phyloP scores from a whole-genome alignment of 1,140 invertebrate genomes.

The Chironomus striatipennis region DNA sequence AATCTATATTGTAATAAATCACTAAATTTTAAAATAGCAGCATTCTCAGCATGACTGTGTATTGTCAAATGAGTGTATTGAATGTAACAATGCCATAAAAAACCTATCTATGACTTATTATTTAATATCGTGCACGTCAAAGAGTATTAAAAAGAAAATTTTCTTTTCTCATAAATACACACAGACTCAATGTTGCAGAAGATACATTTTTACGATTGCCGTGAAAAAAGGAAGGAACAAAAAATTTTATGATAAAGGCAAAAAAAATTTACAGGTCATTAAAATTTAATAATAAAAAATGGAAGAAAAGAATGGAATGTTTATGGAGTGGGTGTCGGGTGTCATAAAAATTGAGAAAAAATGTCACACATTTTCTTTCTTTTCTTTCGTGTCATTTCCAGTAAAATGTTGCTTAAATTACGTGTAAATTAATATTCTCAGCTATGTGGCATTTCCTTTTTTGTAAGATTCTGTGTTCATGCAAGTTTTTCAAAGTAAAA shows the following conservation, averaged over 20 bases:
- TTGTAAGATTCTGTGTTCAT: too few species aligned
- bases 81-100: not conserved
- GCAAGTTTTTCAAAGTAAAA: too few species aligned
- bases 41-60: not conserved
- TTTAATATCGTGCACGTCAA: slow-evolving; percentile 12
- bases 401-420: not conserved
- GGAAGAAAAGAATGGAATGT: not conserved
- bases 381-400: not conserved
- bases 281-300: slow-evolving; percentile 15
- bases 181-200: not conserved
- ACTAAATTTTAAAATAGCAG: not conserved
- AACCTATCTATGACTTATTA: slow-evolving; percentile 3
- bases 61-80: not conserved
- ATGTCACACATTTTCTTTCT: not conserved
- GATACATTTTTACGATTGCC: slow-evolving; percentile 14
- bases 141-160: not conserved
- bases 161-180: not conserved
- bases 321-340: slow-evolving; percentile 11
- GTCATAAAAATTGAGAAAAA: not conserved
- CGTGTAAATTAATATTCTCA: not conserved
- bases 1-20: slow-evolving; percentile 10
- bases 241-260: not conserved
- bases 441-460: too few species aligned
- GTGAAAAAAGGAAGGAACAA: not conserved
- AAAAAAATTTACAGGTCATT: slow-evolving; percentile 14